Percentiles rank a stretch among this genome's conserved stretches.
Evolutionary conservation across 1,140 invertebrate species (phyloP).

Genomic region (Formica selysi): DNA sequence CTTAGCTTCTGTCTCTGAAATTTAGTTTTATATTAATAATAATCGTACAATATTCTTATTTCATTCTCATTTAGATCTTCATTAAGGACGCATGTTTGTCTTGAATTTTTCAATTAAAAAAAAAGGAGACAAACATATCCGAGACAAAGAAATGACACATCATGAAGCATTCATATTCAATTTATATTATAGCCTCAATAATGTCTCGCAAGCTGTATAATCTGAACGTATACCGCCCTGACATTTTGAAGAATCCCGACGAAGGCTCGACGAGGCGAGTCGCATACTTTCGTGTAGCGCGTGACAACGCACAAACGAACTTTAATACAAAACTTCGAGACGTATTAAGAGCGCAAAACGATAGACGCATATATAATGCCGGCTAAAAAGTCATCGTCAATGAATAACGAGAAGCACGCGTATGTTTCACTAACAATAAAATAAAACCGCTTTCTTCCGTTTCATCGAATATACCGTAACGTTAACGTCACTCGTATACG

Average conservation of each 20-base stretch:
- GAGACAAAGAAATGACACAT: conserved; percentile 8
- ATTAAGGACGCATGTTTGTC: background rate
- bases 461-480: too few species aligned
- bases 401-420: background rate
- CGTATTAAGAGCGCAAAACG: background rate
- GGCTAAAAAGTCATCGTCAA: conserved; percentile 1
- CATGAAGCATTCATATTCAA: conserved; percentile 23
- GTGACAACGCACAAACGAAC: background rate
- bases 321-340: conserved; percentile 18
- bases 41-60: too few species aligned
- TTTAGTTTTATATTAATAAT: background rate
- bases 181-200: background rate
- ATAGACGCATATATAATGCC: background rate
- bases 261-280: conserved; percentile 30
- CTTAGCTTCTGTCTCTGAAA: background rate
- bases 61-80: background rate
- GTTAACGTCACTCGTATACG: background rate
- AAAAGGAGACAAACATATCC: background rate
- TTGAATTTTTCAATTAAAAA: conserved; percentile 3
- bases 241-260: conserved; percentile 50
- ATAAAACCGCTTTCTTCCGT: too few species aligned
- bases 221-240: conserved; percentile 38
- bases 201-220: conserved; percentile 41
- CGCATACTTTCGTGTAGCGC: conserved; percentile 17
- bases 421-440: background rate